Evolutionary conservation across 1,140 invertebrate genomes (phyloP).

Genomic region (Orussus abietinus): DNA sequence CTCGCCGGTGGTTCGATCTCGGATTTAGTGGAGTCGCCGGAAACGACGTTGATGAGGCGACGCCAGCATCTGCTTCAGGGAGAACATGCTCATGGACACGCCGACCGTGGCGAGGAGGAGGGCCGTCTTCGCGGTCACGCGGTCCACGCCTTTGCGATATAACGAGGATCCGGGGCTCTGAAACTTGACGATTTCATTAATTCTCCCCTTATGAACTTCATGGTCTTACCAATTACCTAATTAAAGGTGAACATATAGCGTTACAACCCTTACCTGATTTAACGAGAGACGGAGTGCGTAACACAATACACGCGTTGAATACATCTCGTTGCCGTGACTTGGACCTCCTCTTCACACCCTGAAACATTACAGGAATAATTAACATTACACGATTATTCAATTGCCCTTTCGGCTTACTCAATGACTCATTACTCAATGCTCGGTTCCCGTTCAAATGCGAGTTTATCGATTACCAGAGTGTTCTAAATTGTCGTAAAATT

Average conservation of each 20-base stretch:
- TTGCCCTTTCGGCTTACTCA: no score
- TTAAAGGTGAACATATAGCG: constrained; percentile 5
- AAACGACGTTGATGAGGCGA: constrained; percentile 30
- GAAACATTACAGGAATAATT: constrained; percentile 16
- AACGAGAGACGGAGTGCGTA: constrained; percentile 39
- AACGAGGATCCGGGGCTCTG: constrained; percentile 20
- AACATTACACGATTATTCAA: constrained; percentile 12
- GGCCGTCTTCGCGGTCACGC: constrained; percentile 32
- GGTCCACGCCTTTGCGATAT: constrained; percentile 29
- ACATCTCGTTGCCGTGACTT: constrained; percentile 31
- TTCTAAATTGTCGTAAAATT: no score
- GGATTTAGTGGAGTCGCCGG: constrained; percentile 13
- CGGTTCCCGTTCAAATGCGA: no score
- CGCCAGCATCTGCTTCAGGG: constrained; percentile 42
- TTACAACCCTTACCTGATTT: constrained; percentile 30
- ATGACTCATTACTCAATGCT: no score
- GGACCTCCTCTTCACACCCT: constrained; percentile 23
- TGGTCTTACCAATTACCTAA: constrained; percentile 8
- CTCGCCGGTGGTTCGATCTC: no score
- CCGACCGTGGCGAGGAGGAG: constrained; percentile 41
- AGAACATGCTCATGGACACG: constrained; percentile 44
- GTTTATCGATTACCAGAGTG: no score
- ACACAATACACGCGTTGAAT: constrained; percentile 25
- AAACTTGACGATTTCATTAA: constrained; percentile 3
- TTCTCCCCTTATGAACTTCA: not conserved